phyloP scores from a whole-genome alignment of 2,797 vertebrate species.

The Falco columbarius region DNA sequence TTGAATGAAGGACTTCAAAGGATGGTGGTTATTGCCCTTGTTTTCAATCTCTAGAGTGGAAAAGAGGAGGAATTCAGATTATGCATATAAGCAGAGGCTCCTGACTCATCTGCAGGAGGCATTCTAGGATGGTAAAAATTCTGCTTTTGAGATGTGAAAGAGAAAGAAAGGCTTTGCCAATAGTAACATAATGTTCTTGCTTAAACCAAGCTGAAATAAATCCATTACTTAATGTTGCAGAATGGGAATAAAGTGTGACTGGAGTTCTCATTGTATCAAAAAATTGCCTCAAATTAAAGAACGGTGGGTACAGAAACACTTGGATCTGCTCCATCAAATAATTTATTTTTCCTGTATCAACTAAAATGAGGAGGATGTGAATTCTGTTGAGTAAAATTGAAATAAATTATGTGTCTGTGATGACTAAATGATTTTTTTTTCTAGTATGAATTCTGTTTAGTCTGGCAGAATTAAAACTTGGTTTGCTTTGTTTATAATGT shows the following conservation, averaged over 20 bases:
- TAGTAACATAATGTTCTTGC: slow-evolving; percentile 16
- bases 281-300: slow-evolving; percentile 35
- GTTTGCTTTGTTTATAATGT: background rate
- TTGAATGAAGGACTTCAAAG: slow-evolving; percentile 1
- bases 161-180: background rate
- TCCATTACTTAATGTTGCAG: slow-evolving; percentile 27
- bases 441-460: background rate
- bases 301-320: slow-evolving; percentile 34
- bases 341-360: slow-evolving; percentile 8
- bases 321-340: slow-evolving; percentile 34
- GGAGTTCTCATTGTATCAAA: slow-evolving; percentile 8
- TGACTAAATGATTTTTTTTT: background rate
- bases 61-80: background rate
- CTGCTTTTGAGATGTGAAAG: background rate
- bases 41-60: background rate
- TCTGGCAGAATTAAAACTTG: background rate
- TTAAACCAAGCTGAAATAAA: slow-evolving; percentile 58
- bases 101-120: background rate
- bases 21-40: background rate
- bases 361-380: slow-evolving; percentile 25
- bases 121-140: background rate
- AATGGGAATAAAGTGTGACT: slow-evolving; percentile 37
- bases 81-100: background rate
- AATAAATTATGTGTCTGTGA: background rate
- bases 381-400: slow-evolving; percentile 30